These are phyloP conservation scores for Malurus melanocephalus DNA, from an alignment of 2,113 vertebrate species.

Conservation along the genomic window DNA sequence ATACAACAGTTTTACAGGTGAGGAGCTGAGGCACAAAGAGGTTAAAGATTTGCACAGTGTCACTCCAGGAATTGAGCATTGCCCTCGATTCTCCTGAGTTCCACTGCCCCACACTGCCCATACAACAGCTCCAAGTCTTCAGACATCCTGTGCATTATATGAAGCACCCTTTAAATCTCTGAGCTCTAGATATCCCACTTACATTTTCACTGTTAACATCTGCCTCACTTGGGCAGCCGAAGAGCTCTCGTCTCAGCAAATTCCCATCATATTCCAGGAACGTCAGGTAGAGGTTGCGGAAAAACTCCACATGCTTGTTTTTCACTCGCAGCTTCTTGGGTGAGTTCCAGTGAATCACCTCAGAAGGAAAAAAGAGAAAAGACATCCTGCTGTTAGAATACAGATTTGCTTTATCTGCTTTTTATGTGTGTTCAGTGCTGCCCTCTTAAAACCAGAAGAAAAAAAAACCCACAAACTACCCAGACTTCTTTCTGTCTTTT, in stretches of 20 bases:
- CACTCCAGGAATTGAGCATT: not conserved
- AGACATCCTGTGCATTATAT: not conserved
- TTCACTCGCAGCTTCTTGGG: slow-evolving; percentile 97
- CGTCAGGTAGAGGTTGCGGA: slow-evolving; percentile 95
- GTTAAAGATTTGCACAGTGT: not conserved
- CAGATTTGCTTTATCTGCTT: not conserved
- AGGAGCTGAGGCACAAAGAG: not conserved
- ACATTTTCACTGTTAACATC: slow-evolving; percentile 96
- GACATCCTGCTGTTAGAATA: slow-evolving; percentile 29
- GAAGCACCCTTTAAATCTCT: not conserved
- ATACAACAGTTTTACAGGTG: not conserved
- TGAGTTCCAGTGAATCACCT: slow-evolving; percentile 99
- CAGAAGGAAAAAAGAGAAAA: not conserved
- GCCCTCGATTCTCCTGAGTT: not conserved
- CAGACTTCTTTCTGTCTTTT: not conserved
- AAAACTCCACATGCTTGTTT: slow-evolving; percentile 98
- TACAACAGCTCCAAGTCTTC: not conserved
- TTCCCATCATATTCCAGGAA: slow-evolving; percentile 98
- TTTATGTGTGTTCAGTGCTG: not conserved
- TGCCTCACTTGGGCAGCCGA: slow-evolving; percentile 92
- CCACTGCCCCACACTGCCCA: rapidly evolving
- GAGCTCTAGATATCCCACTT: slow-evolving; percentile 48
- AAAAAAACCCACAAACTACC: not conserved
- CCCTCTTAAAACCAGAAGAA: not conserved
- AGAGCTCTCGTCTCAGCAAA: slow-evolving; percentile 89